These are phyloP conservation scores for Urocitellus parryii DNA, from an alignment of 2,113 vertebrate genomes.

Conservation along the genomic window DNA sequence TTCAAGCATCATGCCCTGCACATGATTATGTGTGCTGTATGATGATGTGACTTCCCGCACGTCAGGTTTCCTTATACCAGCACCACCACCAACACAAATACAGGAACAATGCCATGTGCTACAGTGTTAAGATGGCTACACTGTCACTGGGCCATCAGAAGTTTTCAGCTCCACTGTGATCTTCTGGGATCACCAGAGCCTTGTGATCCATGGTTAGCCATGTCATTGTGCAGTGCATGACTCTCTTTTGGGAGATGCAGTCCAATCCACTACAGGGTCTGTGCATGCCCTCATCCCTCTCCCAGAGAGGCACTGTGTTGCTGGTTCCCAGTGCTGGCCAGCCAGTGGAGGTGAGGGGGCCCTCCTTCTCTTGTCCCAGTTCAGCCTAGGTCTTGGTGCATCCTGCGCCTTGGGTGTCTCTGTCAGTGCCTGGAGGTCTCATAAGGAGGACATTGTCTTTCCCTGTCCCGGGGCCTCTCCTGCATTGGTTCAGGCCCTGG, in stretches of 20 bases:
- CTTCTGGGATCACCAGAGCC: no score
- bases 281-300: not conserved
- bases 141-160: not conserved
- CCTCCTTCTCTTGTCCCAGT: not conserved
- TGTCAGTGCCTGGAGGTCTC: not conserved
- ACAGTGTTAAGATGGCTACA: not conserved
- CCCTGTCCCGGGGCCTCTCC: not conserved
- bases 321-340: not conserved
- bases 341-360: fast-evolving
- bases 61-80: not conserved
- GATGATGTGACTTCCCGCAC: not conserved
- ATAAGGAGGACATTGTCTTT: not conserved
- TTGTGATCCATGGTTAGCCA: not conserved
- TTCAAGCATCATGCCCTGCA: no score
- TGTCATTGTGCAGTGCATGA: not conserved
- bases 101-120: no score
- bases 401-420: not conserved
- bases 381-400: not conserved
- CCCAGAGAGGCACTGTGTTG: not conserved
- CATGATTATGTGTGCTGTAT: not conserved
- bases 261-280: not conserved
- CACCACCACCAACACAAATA: no score
- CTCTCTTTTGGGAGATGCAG: not conserved
- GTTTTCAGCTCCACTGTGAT: not conserved
- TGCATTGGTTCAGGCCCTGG: not conserved